Base-by-base conservation (phyloP, 2,888 invertebrate genomes). In the Actias luna region DNA sequence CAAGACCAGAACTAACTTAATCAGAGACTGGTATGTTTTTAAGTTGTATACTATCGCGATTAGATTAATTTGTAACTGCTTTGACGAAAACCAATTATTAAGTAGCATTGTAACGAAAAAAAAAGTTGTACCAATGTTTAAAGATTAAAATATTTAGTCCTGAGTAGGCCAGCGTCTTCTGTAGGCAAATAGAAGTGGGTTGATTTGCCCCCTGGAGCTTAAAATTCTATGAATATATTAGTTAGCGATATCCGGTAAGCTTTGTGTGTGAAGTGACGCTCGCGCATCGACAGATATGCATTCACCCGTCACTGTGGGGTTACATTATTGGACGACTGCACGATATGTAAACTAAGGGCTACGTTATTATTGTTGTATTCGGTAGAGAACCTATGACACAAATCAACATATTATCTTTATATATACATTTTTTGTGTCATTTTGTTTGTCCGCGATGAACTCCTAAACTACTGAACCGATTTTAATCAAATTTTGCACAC, bases 191-290 rank as follows among this genome's bases (percentile, higher is more conserved):
- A 33, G 25, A n/a, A 58, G 27, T 62, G 58, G 58, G 59, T 59
- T 57, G 31, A 63, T 59, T 61, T 46, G 35, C 27, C 35, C 60
- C 35, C 22, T 63, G 59, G 52, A 59, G 59, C 46, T 63, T 60
- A 57, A 78, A 76, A 75, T 75, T 76, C 78, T 76, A 82, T 83
- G 79, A 80, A 82, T 83, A 83, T 71, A 69, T 79, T 70, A 77
- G 72, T 70, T 70, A 69, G 76, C 69, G 63, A 70, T 75, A 77
- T 79, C 77, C 77, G 74, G 74, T 65, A 65, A 61, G 68, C 65
- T 64, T 65, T 62, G 59, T 46, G 59, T 39, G 60, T 65, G 64
- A 60, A 61, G 69, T 39, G 64, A 67, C 69, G 64, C 70, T 71
- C 67, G 69, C 68, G 65, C 62, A 69, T 69, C 68, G 29, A 55